These are phyloP conservation scores for Charadrius vociferus DNA, from an alignment of 2,113 vertebrate species.

Conservation along the genomic window DNA sequence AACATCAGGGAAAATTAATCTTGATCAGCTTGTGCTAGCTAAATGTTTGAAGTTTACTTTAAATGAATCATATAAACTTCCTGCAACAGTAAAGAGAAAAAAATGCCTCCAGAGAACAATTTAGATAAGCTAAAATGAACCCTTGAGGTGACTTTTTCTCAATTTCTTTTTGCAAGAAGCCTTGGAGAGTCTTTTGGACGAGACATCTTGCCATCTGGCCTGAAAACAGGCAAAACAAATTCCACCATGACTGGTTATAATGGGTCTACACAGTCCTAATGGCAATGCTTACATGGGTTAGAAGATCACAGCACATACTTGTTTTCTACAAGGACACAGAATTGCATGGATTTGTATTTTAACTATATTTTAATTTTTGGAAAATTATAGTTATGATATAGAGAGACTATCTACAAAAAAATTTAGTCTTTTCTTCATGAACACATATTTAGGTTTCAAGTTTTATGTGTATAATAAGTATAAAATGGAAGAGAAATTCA, in stretches of 20 bases:
- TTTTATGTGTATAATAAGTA: not conserved
- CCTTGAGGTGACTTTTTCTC: not conserved
- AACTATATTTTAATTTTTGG: no score
- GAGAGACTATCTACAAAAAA: no score
- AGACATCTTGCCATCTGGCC: not conserved
- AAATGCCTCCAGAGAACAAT: not conserved
- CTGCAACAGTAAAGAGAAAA: not conserved
- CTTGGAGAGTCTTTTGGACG: not conserved
- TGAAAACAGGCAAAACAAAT: no score
- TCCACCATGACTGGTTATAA: no score
- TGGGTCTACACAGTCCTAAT: no score
- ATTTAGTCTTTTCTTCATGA: no score
- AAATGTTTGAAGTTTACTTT: not conserved
- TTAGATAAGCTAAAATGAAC: not conserved
- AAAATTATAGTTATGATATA: no score
- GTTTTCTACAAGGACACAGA: no score
- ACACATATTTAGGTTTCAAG: not conserved
- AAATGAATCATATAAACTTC: not conserved
- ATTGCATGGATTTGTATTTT: no score
- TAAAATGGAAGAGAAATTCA: not conserved
- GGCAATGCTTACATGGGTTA: no score
- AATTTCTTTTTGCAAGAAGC: not conserved
- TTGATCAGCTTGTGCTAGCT: not conserved
- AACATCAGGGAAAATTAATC: not conserved
- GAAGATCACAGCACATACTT: no score